Evolutionary conservation across 2,113 vertebrate genomes (phyloP), one percentile per base, ranked within the genome.

Genomic region (Fulica atra): DNA sequence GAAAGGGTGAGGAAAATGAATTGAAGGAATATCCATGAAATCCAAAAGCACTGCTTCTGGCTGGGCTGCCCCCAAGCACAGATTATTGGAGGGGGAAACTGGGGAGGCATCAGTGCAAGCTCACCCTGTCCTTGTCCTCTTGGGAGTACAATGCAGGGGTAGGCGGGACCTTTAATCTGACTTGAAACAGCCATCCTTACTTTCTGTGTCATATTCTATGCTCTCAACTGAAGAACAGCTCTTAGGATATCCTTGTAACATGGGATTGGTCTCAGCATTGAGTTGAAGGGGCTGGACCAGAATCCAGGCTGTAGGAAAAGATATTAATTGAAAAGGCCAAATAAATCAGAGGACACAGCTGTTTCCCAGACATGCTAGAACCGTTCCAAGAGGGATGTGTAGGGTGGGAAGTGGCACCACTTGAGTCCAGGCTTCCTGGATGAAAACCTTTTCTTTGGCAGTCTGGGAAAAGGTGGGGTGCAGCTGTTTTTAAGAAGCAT

Each of bases 31-130:
- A 59, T 19, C 21, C 25, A 38, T 26, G 38, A 42, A 84, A 80
- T 36, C 10, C 42, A 64, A 69, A 82, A 64, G 40, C n/a, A 35
- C 12, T 57, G 60, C 17, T 88, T 38, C 42, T 46, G 25, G 46
- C 26, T 54, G 26, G 42, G 38, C 51, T 54, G 51, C 26, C 26
- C 15, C 11, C 5, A 54, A 40, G 29, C 38, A 70, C 11, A 46
- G 36, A 59, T 14, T 0, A 2, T 25, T 21, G 21, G 25, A 63
- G 1, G 0, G 3, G 18, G 9, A 10, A 63, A 48, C 5, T 6
- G 29, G 20, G 13, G 28, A 70, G 44, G 29, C 38, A 63, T 10
- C 17, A 33, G 15, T 24, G 15, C 1, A 3, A 14, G 31, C 23
- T 66, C 31, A 61, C 9, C 11, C 42, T 33, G 21, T 35, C 54